Conservation (phyloP, 2,888 invertebrate species). For the Idaea straminata region DNA sequence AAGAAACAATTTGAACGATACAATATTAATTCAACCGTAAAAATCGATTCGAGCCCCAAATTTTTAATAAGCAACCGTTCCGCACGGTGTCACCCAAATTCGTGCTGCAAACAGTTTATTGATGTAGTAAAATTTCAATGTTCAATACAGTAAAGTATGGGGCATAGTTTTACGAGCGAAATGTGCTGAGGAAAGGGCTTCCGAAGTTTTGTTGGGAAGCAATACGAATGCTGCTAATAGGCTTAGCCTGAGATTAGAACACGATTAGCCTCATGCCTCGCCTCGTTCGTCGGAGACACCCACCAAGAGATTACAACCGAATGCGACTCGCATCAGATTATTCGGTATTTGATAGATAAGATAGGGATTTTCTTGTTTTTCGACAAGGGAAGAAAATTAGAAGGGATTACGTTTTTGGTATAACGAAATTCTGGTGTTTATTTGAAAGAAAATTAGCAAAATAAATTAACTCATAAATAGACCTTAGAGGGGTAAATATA, state of each 20-base stretch:
- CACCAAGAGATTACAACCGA: constrained; percentile 69
- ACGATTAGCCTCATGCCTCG: constrained; percentile 71
- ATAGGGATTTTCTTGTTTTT: constrained; percentile 27
- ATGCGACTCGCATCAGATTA: constrained; percentile 66
- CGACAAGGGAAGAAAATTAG: constrained; percentile 3
- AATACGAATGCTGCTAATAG: constrained; percentile 77
- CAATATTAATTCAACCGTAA: constrained; percentile 25
- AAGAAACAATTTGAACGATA: constrained; percentile 11
- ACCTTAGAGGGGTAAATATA: constrained; percentile 6
- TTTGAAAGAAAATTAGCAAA: constrained; percentile 6
- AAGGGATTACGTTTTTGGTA: background rate
- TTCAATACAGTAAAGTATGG: constrained; percentile 60
- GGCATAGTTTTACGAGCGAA: constrained; percentile 71
- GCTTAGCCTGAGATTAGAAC: constrained; percentile 77
- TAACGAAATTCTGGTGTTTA: background rate
- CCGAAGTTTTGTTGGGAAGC: constrained; percentile 78
- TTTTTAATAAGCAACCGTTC: constrained; percentile 39
- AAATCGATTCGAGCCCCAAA: constrained; percentile 32
- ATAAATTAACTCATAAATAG: constrained; percentile 5
- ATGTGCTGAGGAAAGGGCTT: constrained; percentile 74
- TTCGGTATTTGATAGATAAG: constrained; percentile 38
- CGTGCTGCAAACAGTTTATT: constrained; percentile 56
- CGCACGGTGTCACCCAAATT: constrained; percentile 47
- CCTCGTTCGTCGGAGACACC: constrained; percentile 59
- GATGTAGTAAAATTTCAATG: constrained; percentile 68